A percentile compares a stretch with the other conserved stretches of the same genome.
These are phyloP conservation scores for Hydrozoanthus gracilis DNA, from an alignment of 92 coral and sea anemone genomes.

Conservation along the genomic window DNA sequence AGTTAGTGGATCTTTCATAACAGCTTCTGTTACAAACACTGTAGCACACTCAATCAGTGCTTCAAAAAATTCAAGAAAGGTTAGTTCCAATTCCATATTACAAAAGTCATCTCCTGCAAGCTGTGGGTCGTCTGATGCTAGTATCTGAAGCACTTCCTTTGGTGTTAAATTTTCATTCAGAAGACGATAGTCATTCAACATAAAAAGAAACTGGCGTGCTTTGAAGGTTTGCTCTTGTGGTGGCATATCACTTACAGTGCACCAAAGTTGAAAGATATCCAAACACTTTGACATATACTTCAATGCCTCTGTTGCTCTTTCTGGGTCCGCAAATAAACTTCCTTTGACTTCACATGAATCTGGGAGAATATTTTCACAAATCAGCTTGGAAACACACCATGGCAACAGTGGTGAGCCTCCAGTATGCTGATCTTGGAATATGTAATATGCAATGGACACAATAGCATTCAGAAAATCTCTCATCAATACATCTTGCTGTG, in stretches of 20 bases:
- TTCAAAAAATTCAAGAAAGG: slow-evolving; percentile 95
- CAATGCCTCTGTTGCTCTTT: slow-evolving; percentile 73
- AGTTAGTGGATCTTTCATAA: slow-evolving; percentile 76
- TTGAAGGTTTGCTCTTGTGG: slow-evolving; percentile 86
- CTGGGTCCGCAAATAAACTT: slow-evolving; percentile 70
- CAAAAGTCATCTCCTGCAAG: slow-evolving; percentile 87
- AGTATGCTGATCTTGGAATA: slow-evolving; percentile 64
- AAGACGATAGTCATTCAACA: slow-evolving; percentile 83
- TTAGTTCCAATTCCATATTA: slow-evolving; percentile 90
- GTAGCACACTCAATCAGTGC: slow-evolving; percentile 88
- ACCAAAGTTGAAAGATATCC: slow-evolving; percentile 73
- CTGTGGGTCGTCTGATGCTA: slow-evolving; percentile 83
- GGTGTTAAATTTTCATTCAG: slow-evolving; percentile 79
- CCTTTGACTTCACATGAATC: slow-evolving; percentile 86
- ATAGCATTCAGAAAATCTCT: slow-evolving; percentile 92
- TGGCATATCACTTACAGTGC: slow-evolving; percentile 55
- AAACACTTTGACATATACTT: slow-evolving; percentile 76
- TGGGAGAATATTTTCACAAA: slow-evolving; percentile 74
- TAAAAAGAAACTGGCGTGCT: slow-evolving; percentile 83
- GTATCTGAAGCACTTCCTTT: slow-evolving; percentile 77
- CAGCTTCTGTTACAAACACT: slow-evolving; percentile 86
- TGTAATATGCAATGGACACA: slow-evolving; percentile 81
- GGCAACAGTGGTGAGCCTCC: slow-evolving; percentile 69
- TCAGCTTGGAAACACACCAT: slow-evolving; percentile 88
- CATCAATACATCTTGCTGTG: slow-evolving; percentile 83